Conservation (phyloP, 1,140 invertebrate species). For the Yoshiicerus persimilis region DNA sequence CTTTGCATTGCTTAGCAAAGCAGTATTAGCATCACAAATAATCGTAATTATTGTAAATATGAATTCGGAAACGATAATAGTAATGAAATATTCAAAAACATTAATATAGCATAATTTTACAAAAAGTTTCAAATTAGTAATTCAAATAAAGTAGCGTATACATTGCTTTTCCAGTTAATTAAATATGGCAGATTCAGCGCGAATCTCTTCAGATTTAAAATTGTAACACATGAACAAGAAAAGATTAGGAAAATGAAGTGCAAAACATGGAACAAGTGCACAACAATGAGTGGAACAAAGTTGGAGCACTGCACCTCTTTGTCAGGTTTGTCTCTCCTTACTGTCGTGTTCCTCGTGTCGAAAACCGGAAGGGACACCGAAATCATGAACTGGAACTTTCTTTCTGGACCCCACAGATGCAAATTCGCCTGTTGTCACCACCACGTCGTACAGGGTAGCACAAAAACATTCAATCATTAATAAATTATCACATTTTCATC, state of each 20-base stretch:
- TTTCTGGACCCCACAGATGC: slow-evolving; percentile 8
- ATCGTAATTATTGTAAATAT: background rate
- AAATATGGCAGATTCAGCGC: background rate
- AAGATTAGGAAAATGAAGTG: background rate
- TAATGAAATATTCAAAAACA: background rate
- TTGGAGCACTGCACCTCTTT: slow-evolving; percentile 29
- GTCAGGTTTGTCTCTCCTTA: slow-evolving; percentile 20
- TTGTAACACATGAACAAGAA: background rate
- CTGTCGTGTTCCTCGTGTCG: slow-evolving; percentile 26
- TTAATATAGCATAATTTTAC: background rate
- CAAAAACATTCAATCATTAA: background rate
- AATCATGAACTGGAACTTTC: slow-evolving; percentile 33
- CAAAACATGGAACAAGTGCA: slow-evolving; percentile 22
- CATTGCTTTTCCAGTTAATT: background rate
- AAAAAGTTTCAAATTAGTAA: background rate
- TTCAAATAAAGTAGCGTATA: background rate
- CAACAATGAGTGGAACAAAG: slow-evolving; percentile 31
- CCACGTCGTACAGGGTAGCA: background rate
- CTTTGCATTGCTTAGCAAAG: background rate
- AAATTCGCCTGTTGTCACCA: background rate
- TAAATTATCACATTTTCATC: background rate
- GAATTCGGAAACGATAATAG: background rate
- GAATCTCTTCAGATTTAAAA: background rate
- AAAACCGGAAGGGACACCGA: slow-evolving; percentile 37
- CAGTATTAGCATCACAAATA: background rate